Conservation (phyloP, 2,888 invertebrate species). For the Flexamia atlantica region DNA sequence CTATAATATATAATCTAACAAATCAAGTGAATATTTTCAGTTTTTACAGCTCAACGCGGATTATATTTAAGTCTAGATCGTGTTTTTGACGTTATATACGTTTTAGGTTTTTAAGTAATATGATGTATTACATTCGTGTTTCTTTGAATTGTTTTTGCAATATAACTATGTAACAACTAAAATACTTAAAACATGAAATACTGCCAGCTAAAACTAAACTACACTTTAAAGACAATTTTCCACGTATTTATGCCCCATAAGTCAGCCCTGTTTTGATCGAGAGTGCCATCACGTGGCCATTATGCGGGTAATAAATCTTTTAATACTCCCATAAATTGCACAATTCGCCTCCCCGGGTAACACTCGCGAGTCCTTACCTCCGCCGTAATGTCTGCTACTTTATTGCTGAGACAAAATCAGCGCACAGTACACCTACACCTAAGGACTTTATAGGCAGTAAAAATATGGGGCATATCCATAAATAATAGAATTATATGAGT, state of each 20-base stretch:
- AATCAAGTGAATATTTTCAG: too few relatives aligned
- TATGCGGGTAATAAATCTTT: slow-evolving; percentile 12
- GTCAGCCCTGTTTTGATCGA: not conserved
- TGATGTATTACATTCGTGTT: too few relatives aligned
- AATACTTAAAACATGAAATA: too few relatives aligned
- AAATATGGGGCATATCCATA: slow-evolving; percentile 34
- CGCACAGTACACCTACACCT: slow-evolving; percentile 13
- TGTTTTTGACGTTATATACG: too few relatives aligned
- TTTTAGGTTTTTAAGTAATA: too few relatives aligned
- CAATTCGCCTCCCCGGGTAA: not conserved
- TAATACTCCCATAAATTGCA: slow-evolving; percentile 7
- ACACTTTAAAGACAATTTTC: not conserved
- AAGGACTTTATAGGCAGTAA: slow-evolving; percentile 44
- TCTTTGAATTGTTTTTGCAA: too few relatives aligned
- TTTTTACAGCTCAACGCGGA: too few relatives aligned
- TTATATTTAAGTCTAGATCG: too few relatives aligned
- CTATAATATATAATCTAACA: too few relatives aligned
- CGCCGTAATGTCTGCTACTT: slow-evolving; percentile 4
- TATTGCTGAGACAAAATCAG: slow-evolving; percentile 36
- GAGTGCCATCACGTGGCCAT: not conserved
- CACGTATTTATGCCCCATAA: slow-evolving; percentile 5
- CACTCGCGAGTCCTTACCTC: not conserved
- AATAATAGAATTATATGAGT: slow-evolving; percentile 43
- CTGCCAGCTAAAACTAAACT: too few relatives aligned
- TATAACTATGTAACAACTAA: too few relatives aligned